These are phyloP conservation scores for Tortricodes alternella DNA, from an alignment of 2,888 invertebrate genomes.

Conservation along the genomic window DNA sequence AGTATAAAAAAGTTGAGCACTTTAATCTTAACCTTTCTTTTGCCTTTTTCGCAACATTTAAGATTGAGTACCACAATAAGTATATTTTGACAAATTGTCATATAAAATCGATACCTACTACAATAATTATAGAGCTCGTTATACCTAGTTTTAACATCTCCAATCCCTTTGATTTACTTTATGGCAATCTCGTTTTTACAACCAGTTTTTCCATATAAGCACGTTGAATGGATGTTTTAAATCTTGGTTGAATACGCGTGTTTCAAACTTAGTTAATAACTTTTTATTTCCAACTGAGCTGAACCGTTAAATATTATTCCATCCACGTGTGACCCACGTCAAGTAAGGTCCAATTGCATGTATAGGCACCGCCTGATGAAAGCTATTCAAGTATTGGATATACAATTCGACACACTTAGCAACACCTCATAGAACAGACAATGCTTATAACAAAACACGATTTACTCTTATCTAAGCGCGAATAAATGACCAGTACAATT, in stretches of 20 bases:
- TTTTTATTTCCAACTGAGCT: conserved; percentile 5
- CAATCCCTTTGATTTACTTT: background rate
- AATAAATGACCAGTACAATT: background rate
- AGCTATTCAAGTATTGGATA: background rate
- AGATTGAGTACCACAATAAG: too few relatives aligned
- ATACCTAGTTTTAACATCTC: background rate
- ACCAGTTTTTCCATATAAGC: conserved; percentile 14
- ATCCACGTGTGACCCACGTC: conserved; percentile 16
- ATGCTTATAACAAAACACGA: background rate
- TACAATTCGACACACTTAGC: background rate
- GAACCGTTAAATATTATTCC: conserved; percentile 21
- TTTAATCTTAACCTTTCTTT: background rate
- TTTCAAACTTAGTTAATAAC: background rate
- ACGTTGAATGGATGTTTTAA: conserved; percentile 6
- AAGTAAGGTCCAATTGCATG: conserved; percentile 27
- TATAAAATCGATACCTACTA: background rate
- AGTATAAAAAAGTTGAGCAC: background rate
- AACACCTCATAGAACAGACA: background rate
- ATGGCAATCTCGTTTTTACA: background rate
- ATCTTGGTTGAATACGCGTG: background rate
- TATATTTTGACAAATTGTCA: background rate
- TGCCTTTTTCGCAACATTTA: background rate
- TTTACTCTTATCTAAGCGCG: background rate
- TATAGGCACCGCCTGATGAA: conserved; percentile 9
- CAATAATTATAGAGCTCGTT: background rate